phyloP scores from a whole-genome alignment of 2,113 vertebrate species.

The Urocitellus parryii region DNA sequence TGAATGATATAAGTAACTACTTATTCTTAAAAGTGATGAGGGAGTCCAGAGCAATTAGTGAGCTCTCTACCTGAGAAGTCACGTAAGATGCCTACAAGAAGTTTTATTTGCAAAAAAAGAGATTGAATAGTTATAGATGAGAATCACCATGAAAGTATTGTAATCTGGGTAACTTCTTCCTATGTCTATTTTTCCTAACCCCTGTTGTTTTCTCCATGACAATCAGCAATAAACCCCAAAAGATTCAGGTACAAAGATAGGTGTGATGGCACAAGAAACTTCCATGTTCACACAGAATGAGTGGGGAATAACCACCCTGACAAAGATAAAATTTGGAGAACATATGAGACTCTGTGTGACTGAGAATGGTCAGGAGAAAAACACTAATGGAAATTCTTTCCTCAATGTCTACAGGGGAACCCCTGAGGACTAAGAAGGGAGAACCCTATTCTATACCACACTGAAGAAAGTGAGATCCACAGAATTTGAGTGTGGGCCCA shows the following conservation, averaged over 20 bases:
- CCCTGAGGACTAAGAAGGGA: neutral
- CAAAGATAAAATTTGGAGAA: neutral
- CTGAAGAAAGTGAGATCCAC: neutral
- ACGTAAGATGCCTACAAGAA: too few relatives aligned
- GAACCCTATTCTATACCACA: rapidly evolving
- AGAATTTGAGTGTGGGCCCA: too few relatives aligned
- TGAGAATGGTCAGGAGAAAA: neutral
- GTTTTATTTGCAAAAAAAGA: neutral
- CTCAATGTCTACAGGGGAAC: neutral
- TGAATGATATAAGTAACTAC: neutral
- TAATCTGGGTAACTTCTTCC: neutral
- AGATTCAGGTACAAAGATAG: neutral
- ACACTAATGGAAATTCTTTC: neutral
- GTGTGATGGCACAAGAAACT: neutral
- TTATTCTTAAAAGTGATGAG: neutral
- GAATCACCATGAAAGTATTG: neutral
- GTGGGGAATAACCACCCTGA: neutral
- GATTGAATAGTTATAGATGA: neutral
- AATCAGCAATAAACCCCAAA: neutral
- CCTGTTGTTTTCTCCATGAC: neutral
- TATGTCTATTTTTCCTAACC: neutral
- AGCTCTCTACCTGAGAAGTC: neutral
- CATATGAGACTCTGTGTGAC: rapidly evolving
- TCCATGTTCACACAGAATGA: neutral
- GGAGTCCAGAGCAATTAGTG: neutral